phyloP scores from a whole-genome alignment of 2,113 vertebrate species.

The Maccullochella peelii region DNA sequence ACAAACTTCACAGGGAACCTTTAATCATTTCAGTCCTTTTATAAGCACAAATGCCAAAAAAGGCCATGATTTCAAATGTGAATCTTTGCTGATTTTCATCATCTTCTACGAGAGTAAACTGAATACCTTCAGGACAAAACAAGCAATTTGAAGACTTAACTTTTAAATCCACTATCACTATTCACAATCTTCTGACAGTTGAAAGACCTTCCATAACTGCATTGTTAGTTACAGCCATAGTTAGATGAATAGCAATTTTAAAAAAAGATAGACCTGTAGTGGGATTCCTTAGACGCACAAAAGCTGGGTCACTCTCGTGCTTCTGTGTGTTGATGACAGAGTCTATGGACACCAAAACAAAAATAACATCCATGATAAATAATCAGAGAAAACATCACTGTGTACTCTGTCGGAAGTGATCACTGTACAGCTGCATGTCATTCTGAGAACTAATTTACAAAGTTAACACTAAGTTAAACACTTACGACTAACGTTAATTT shows the following conservation, averaged over 20 bases:
- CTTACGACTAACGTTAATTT: too few relatives aligned
- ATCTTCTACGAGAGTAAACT: not conserved
- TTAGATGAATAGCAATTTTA: not conserved
- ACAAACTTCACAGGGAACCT: not conserved
- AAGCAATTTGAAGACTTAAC: not conserved
- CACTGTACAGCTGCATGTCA: not conserved
- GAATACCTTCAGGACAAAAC: not conserved
- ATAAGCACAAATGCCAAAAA: not conserved
- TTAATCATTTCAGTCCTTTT: not conserved
- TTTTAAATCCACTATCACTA: too few relatives aligned
- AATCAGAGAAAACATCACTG: not conserved
- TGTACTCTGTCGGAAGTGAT: not conserved
- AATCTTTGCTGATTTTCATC: not conserved
- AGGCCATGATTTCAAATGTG: not conserved
- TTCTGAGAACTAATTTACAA: not conserved
- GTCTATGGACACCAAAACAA: conserved; percentile 71
- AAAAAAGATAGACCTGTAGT: conserved; percentile 74
- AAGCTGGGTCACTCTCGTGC: conserved; percentile 69
- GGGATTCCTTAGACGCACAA: conserved; percentile 82
- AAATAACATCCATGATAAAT: not conserved
- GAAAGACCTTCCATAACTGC: not conserved
- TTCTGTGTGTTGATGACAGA: conserved; percentile 66
- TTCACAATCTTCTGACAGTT: not conserved
- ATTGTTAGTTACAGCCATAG: not conserved
- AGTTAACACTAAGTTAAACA: not conserved